phyloP scores from a whole-genome alignment of 1,140 invertebrate species.

The Pogonus chalceus region DNA sequence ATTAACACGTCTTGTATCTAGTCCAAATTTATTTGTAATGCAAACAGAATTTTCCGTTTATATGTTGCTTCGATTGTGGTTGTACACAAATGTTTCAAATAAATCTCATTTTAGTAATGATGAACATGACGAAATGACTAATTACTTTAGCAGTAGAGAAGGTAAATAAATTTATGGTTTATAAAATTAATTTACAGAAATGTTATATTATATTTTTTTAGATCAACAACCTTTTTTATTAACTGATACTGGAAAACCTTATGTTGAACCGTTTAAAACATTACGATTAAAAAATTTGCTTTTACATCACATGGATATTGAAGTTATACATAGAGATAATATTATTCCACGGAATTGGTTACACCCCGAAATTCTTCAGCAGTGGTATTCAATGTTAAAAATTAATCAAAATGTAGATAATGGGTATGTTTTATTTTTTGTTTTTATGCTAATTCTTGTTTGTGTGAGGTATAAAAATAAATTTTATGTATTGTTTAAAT shows the following conservation, averaged over 20 bases:
- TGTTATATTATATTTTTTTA: conserved; percentile 19
- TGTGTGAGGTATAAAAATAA: too few species aligned
- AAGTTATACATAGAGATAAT: conserved; percentile 55
- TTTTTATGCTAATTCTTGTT: too few species aligned
- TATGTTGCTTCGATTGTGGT: conserved; percentile 59
- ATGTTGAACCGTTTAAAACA: conserved; percentile 49
- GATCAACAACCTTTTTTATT: conserved; percentile 48
- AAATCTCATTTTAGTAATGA: conserved; percentile 25
- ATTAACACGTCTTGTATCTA: conserved; percentile 53
- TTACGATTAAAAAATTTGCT: conserved; percentile 59
- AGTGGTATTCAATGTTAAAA: conserved; percentile 60
- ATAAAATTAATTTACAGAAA: background rate
- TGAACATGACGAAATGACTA: conserved; percentile 29
- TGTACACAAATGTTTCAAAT: conserved; percentile 44
- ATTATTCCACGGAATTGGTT: conserved; percentile 63
- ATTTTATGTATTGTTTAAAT: too few species aligned
- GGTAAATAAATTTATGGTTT: conserved; percentile 20
- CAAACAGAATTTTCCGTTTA: conserved; percentile 77
- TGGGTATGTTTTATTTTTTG: too few species aligned
- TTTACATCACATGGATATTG: conserved; percentile 59
- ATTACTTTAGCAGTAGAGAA: conserved; percentile 37
- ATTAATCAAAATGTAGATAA: conserved; percentile 60
- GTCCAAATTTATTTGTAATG: conserved; percentile 60
- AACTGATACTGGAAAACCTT: conserved; percentile 47
- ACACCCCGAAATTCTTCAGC: conserved; percentile 48